phyloP scores from a whole-genome alignment of 2,113 vertebrate genomes.

The Hydrolagus affinis region DNA sequence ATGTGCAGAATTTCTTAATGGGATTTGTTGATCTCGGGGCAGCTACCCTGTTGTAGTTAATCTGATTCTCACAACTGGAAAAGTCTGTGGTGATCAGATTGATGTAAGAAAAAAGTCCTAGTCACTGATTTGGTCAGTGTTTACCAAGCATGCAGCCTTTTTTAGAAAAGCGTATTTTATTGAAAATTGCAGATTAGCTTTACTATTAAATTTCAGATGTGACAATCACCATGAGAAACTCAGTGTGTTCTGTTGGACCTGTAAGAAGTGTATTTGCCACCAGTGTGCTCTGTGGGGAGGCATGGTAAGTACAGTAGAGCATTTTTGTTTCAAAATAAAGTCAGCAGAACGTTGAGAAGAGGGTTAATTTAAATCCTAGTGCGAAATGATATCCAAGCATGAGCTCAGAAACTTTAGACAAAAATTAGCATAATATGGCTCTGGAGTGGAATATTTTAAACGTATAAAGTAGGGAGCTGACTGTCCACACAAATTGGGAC shows the following conservation, averaged over 20 bases:
- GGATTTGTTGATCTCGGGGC: no score
- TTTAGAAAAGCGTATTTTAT: not conserved
- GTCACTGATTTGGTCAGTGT: no score
- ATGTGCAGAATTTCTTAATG: no score
- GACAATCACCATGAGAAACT: constrained; percentile 97
- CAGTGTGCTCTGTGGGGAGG: constrained; percentile 98
- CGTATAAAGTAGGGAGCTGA: no score
- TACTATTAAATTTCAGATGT: constrained; percentile 63
- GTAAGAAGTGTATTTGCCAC: constrained; percentile 98
- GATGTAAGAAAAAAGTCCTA: no score
- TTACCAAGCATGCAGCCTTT: not conserved
- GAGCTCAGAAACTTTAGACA: no score
- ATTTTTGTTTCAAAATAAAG: not conserved
- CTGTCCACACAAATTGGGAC: no score
- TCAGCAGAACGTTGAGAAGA: not conserved
- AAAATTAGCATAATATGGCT: no score
- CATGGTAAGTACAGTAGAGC: constrained; percentile 66
- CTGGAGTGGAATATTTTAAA: no score
- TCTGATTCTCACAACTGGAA: no score
- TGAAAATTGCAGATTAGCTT: not conserved
- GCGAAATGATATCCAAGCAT: not conserved
- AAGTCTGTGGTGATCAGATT: no score
- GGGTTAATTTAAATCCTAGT: not conserved
- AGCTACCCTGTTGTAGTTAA: no score
- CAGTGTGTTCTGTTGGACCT: constrained; percentile 98